phyloP scores from a whole-genome alignment of 2,113 vertebrate genomes.

The Cavia aperea region DNA sequence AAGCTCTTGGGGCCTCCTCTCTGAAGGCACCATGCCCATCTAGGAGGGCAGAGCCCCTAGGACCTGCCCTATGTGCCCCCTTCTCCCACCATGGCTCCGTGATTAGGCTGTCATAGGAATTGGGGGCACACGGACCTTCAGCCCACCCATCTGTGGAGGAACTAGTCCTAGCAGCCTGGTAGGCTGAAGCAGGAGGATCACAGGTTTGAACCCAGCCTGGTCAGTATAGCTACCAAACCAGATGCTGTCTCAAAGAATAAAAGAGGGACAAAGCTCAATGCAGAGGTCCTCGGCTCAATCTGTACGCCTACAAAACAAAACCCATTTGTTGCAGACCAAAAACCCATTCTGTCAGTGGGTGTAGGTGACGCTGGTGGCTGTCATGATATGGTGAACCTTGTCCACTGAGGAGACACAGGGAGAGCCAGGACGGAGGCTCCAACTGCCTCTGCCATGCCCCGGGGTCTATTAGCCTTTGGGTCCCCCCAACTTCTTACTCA shows the following conservation, averaged over 20 bases:
- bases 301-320: background rate
- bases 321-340: background rate
- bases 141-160: background rate
- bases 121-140: background rate
- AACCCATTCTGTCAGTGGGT: background rate
- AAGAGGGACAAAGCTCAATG: background rate
- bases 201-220: background rate
- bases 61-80: background rate
- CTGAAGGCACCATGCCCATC: background rate
- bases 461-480: background rate
- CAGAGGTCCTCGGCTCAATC: background rate
- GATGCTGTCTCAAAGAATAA: background rate
- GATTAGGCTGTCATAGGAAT: background rate
- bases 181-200: background rate
- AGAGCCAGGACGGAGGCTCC: background rate
- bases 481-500: background rate
- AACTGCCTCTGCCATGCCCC: background rate
- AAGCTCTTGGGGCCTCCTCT: background rate
- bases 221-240: background rate
- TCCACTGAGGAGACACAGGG: background rate
- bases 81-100: background rate
- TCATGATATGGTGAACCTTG: background rate
- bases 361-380: background rate
- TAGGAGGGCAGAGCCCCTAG: background rate
- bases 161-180: background rate